Base-by-base conservation (phyloP, 2,888 invertebrate species). In the Rhorus exstirpatorius region DNA sequence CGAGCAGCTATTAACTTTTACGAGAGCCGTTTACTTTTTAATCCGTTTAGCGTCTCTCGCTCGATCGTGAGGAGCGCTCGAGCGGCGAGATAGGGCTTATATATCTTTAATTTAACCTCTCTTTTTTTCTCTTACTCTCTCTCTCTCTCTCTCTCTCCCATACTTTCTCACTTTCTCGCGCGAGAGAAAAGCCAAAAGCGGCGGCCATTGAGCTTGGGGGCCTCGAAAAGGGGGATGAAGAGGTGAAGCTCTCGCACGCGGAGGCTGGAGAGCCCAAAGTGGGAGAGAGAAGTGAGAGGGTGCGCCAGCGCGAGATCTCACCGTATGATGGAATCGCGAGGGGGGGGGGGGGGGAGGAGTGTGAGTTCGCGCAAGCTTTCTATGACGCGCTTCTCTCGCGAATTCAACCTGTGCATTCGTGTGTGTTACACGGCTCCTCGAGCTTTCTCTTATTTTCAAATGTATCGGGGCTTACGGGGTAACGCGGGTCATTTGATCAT, bases 1-100 rank as follows among this genome's bases (percentile, higher is more conserved):
- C 90, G 88, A 90, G 91, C 88, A 87, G 89, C 91, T 87, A 91
- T 92, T 91, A 91, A 90, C 89, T 92, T 92, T 92, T 92, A 92
- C 91, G 92, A 88, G 88, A 88, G 90, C 89, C 90, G 90, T 91
- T 91, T 91, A 90, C 90, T 91, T 91, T 92, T 92, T 92, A 92
- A 92, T 92, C 91, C 92, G 91, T 92, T 92, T 89, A 90, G 88
- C 90, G 88, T 85, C 85, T 86, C 86, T 81, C 81, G 79, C 83
- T 79, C 70, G 76, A 67, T 70, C 65, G 70, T 49, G 70, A 53
- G 53, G 63, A 71, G 76, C 26, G 61, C 78, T 53, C 38, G 38
- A 53, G 35, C 44, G 31, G 46, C 76, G 60, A 74, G 83, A 77
- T 44, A 76, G 53, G 84, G 83, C 86, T 87, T 88, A 85, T 88